phyloP scores from a whole-genome alignment of 2,113 vertebrate genomes.

The Rhineura floridana region DNA sequence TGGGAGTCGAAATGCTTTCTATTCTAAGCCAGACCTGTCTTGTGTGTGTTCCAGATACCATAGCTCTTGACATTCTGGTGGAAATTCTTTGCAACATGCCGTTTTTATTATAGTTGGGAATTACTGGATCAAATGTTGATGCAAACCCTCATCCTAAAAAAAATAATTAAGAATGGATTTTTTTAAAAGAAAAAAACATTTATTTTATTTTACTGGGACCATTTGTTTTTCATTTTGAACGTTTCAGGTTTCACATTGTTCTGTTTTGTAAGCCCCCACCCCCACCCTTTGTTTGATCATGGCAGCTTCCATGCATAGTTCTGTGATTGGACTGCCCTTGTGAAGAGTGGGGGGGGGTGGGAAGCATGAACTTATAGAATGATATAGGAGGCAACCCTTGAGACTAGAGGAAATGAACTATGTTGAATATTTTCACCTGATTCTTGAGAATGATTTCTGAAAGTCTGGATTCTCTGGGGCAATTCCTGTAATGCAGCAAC shows the following conservation, averaged over 20 bases:
- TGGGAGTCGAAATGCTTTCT: slow-evolving; percentile 61
- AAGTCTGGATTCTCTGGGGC: not conserved
- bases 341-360: not conserved
- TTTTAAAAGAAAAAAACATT: slow-evolving; percentile 24
- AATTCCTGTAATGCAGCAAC: not conserved
- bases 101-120: slow-evolving; percentile 70
- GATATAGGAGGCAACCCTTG: not conserved
- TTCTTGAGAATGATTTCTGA: not conserved
- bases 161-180: slow-evolving; percentile 53
- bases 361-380: slow-evolving; percentile 2
- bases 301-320: slow-evolving; percentile 3
- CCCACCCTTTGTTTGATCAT: not conserved
- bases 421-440: slow-evolving; percentile 37
- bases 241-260: slow-evolving; percentile 47
- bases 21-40: slow-evolving; percentile 57
- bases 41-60: slow-evolving; percentile 56
- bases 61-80: slow-evolving; percentile 55
- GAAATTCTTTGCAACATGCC: slow-evolving; percentile 62
- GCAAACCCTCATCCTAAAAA: slow-evolving; percentile 61
- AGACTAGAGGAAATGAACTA: not conserved
- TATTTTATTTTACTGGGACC: slow-evolving; percentile 57
- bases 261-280: not conserved
- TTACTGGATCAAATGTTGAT: slow-evolving; percentile 66
- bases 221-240: slow-evolving; percentile 60
- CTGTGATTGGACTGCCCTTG: not conserved